Base-by-base conservation (phyloP, 2,797 vertebrate species). In the Zalophus californianus region DNA sequence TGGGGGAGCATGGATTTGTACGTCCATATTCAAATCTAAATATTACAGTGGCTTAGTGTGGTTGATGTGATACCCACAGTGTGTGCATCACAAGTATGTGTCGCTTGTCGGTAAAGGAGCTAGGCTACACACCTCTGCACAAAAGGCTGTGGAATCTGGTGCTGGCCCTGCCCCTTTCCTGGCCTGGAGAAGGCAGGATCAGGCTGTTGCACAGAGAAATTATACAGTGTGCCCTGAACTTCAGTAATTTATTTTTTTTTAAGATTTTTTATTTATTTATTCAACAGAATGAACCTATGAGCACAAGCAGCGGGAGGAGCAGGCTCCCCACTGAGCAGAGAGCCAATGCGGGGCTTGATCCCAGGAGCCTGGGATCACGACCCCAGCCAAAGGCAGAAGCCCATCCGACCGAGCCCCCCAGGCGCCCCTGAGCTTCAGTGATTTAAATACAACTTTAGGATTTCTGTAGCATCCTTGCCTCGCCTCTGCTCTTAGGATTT, bases 211-310 rank as follows among this genome's bases (percentile, higher is more conserved):
- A 38, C 9, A 15, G 2, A 60, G 0, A 77, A 70, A 27, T 38
- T 41, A 48, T 50, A 9, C 20, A 9, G 0, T 18, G 15, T 29
- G 5, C 10, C 56, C 84, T 8, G 20, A 1, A 38, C 7, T 0
- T 72, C 27, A 38, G 16, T 7, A 9, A 7, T 70, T 77, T 27
- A 11, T 44, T 44, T 44, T 44, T 44, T 44, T 44, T 44, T 0
- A 44, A 44, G 44, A 44, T 44, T 44, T 44, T 44, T 44, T 44
- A 44, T 44, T 44, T 44, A 44, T 44, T 44, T 44, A 44, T 44
- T 6, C 8, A 8, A 44, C 44, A 44, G 44, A 44, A 44, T 44
- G 44, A 44, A 44, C 44, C 0, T 44, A 44, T 7, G 44, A 44
- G 44, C 44, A 44, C 44, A 44, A 44, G 44, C 44, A 44, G 44